These are phyloP conservation scores for Chloroclysta siterata DNA, from an alignment of 2,888 invertebrate genomes.

Conservation along the genomic window DNA sequence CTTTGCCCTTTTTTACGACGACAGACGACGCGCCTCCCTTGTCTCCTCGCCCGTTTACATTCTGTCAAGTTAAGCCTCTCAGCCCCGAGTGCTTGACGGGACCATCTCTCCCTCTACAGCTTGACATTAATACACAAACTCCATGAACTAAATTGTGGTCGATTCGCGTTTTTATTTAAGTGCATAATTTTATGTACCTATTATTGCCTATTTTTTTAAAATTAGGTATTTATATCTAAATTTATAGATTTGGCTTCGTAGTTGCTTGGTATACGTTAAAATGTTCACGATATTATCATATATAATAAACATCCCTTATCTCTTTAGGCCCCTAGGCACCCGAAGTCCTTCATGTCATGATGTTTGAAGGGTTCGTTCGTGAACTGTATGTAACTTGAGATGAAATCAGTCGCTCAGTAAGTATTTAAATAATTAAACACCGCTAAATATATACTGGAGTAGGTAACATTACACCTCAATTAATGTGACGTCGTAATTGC, in stretches of 20 bases:
- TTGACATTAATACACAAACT: slow-evolving; percentile 55
- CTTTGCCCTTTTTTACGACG: slow-evolving; percentile 69
- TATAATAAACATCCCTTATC: background rate
- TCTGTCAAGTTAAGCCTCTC: slow-evolving; percentile 70
- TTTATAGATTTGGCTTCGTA: background rate
- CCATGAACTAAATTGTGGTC: slow-evolving; percentile 44
- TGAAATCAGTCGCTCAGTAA: too few relatives aligned
- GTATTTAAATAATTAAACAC: too few relatives aligned
- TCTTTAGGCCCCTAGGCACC: background rate
- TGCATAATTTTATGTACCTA: slow-evolving; percentile 19
- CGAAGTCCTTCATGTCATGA: too few relatives aligned
- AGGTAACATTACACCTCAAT: background rate
- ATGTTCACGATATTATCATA: background rate
- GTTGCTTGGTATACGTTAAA: background rate
- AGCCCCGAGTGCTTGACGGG: slow-evolving; percentile 60
- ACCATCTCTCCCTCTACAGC: slow-evolving; percentile 51
- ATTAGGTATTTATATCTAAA: background rate
- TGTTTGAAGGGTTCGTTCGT: too few relatives aligned
- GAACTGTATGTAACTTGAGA: too few relatives aligned
- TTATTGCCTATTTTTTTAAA: background rate
- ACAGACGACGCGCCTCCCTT: slow-evolving; percentile 60
- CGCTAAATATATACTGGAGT: too few relatives aligned
- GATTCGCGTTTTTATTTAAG: slow-evolving; percentile 33
- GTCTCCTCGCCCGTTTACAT: slow-evolving; percentile 66
- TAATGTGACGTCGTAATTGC: background rate